Base-by-base conservation (phyloP, 2,797 vertebrate genomes). In the Cuculus canorus region DNA sequence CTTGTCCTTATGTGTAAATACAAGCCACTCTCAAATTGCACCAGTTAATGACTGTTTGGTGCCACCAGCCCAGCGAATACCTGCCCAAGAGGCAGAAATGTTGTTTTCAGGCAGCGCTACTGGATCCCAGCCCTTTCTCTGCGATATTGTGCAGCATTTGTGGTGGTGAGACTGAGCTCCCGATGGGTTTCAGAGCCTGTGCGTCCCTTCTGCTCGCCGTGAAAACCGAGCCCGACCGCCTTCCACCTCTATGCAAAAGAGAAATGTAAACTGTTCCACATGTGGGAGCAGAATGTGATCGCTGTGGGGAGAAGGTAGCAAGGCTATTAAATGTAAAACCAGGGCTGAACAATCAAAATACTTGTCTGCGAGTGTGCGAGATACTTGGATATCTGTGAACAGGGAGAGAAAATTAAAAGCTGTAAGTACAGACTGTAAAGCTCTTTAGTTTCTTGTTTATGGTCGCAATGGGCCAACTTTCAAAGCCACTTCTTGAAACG, bases 361-460 rank as follows among this genome's bases (percentile, higher is more conserved):
- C 92, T 95, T 95, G 95, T 96, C 95, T 4, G 66, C 5, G 9
- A 96, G 91, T 4, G 77, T 64, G 95, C 3, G 48, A 92, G 93
- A 90, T 90, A 91, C 95, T 91, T 13, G 2, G 93, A 94, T 97
- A 96, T 94, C 96, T 96, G 95, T 37, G 91, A 97, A 95, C 95
- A 96, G 91, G 90, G 92, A 17, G 93, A 82, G 93, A 96, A 96
- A 96, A 96, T 97, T 95, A 96, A 96, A 95, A 96, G 92, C 95
- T 96, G 92, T 86, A 95, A 96, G 95, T 94, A 93, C 95, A 94
- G 15, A 88, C 91, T 93, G 96, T 96, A 96, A 96, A 96, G 95
- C 95, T 95, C 95, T 96, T 96, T 93, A 93, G 93, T 96, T 96
- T 70, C 95, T 94, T 96, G 93, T 96, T 97, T 97, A 96, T 97